phyloP scores from a whole-genome alignment of 2,797 vertebrate species.

The Falco concolor region DNA sequence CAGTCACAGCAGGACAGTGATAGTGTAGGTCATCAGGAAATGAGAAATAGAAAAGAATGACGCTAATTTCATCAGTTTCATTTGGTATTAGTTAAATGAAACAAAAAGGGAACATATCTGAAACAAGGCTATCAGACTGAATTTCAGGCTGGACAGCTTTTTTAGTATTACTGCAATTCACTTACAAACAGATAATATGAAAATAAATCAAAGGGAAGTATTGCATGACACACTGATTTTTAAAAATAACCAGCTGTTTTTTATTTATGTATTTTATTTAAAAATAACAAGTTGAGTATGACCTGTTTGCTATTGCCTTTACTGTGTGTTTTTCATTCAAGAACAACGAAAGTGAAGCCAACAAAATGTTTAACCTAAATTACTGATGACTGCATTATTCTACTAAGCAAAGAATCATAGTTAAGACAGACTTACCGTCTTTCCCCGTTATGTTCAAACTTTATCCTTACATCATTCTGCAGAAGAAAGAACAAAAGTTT shows the following conservation, averaged over 20 bases:
- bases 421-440: constrained; percentile 79
- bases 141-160: background rate
- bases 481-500: constrained; percentile 53
- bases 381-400: background rate
- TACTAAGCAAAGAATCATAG: background rate
- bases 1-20: constrained; percentile 4
- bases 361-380: background rate
- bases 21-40: background rate
- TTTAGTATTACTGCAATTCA: background rate
- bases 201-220: background rate
- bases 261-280: background rate
- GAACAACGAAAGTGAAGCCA: background rate
- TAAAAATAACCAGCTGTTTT: background rate
- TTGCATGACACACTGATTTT: background rate
- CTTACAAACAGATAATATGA: background rate
- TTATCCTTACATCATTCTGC: constrained; percentile 86
- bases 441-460: constrained; percentile 92
- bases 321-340: background rate
- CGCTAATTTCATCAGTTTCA: background rate
- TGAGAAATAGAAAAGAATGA: constrained; percentile 22
- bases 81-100: background rate
- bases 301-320: background rate
- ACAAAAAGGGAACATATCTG: background rate
- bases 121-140: background rate
- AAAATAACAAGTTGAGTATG: background rate